Base-by-base conservation (phyloP, 2,797 vertebrate species). In the Enteromius fasciolatus region DNA sequence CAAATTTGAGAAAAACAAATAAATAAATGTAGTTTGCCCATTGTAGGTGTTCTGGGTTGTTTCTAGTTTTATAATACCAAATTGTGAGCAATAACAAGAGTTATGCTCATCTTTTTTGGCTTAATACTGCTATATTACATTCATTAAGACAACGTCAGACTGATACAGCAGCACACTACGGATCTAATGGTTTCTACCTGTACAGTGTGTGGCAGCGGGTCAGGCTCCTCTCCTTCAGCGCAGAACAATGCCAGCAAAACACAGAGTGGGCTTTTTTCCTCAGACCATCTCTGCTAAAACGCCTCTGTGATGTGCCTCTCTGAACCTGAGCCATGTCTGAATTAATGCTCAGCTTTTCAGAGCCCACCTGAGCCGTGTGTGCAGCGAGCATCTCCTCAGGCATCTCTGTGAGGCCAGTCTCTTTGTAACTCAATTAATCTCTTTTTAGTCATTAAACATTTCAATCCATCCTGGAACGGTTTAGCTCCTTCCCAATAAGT, bases 231-330 rank as follows among this genome's bases (percentile, higher is more conserved):
- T 94, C 90, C 86, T 93, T 91, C n/a, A 68, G 39, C 1, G 8
- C 33, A 0, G 87, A 85, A 5, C 80, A 85, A 0, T 86, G 80
- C 83, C 92, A 94, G 85, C 92, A 93, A 79, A 92, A 87, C 36
- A 90, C 87, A 0, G 90, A 79, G 1, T 80, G 68, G 0, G 86
- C 50, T 83, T 73, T 91, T 85, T 74, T 75, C 33, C 68, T 5
- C 76, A 68, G 78, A 81, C 83, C 61, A 44, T 84, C 57, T 70
- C 25, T 6, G 44, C 78, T 2, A 59, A 81, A 48, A 64, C 81
- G 82, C 83, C 61, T 46, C 28, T 48, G 84, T 0, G 74, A 57
- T 15, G 59, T 4, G 48, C 84, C 87, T 48, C 89, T 89, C 87
- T 81, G 88, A 87, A 68, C 78, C 48, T 39, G n/a, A 25, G 69